Evolutionary conservation across 2,113 vertebrate species (phyloP).

Genomic region (Jacana jacana): DNA sequence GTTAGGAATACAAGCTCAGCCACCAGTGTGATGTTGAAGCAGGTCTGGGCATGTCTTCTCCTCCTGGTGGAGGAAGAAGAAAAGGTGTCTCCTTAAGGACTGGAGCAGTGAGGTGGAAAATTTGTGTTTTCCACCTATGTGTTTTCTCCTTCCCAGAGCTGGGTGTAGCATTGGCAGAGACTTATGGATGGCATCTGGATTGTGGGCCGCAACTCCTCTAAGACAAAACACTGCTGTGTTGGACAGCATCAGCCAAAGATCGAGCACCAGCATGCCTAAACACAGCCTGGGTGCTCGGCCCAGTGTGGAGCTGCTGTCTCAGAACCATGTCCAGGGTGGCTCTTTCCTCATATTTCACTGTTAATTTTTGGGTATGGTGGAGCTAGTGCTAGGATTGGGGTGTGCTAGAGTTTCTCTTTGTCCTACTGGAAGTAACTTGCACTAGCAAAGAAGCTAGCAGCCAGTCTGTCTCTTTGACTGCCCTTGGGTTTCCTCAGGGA

Average conservation of each 20-base stretch:
- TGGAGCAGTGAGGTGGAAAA: neutral
- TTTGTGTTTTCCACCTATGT: neutral
- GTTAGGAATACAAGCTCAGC: neutral
- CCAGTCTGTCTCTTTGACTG: neutral
- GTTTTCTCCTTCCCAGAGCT: neutral
- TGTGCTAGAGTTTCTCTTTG: neutral
- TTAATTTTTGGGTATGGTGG: neutral
- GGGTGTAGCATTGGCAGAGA: neutral
- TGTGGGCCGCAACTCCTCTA: neutral
- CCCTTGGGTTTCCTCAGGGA: neutral
- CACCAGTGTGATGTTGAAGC: neutral
- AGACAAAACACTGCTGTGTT: neutral
- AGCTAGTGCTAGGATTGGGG: neutral
- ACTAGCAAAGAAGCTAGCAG: neutral
- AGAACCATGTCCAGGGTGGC: accelerated
- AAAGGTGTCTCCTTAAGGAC: neutral
- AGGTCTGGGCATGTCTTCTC: neutral
- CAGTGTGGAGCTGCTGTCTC: neutral
- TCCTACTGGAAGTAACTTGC: neutral
- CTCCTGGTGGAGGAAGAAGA: neutral
- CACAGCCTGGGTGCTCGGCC: neutral
- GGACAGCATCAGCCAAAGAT: neutral
- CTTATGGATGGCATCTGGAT: neutral
- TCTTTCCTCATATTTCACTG: neutral
- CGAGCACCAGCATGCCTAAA: neutral